Percentiles rank a stretch among this genome's conserved stretches.
Conservation (phyloP, 2,888 invertebrate species). For the Ecliptopera silaceata region DNA sequence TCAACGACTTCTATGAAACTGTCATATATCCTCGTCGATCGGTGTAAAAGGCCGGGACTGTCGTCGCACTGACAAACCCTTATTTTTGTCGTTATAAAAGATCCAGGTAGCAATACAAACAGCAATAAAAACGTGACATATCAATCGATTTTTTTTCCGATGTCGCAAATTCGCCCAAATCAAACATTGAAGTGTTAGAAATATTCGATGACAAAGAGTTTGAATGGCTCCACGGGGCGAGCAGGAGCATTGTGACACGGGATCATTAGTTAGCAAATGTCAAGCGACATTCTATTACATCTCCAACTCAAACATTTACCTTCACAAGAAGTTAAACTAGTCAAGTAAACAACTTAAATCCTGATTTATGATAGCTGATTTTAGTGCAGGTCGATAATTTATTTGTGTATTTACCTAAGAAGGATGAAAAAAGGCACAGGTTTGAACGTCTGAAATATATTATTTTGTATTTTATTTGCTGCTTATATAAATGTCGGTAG, state of each 20-base stretch:
- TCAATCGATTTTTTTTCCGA: conserved; percentile 76
- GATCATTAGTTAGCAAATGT: conserved; percentile 78
- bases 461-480: neutral
- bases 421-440: conserved; percentile 9
- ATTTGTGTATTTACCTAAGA: conserved; percentile 30
- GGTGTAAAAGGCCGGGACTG: conserved; percentile 57
- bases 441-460: too few relatives aligned
- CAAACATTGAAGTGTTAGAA: conserved; percentile 82
- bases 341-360: conserved; percentile 69
- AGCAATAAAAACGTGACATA: conserved; percentile 78
- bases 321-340: conserved; percentile 67
- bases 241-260: conserved; percentile 61
- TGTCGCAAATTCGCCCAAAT: conserved; percentile 78
- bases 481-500: too few relatives aligned
- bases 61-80: conserved; percentile 61
- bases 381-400: conserved; percentile 39
- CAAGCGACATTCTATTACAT: conserved; percentile 60
- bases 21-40: conserved; percentile 58
- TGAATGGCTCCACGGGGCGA: conserved; percentile 65
- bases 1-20: conserved; percentile 67
- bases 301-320: conserved; percentile 61
- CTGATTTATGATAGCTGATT: conserved; percentile 59
- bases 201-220: conserved; percentile 69
- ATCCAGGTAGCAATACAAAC: conserved; percentile 79
- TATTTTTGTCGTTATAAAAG: conserved; percentile 58